Base-by-base conservation (phyloP, 2,113 vertebrate genomes). In the Xenus cinereus region DNA sequence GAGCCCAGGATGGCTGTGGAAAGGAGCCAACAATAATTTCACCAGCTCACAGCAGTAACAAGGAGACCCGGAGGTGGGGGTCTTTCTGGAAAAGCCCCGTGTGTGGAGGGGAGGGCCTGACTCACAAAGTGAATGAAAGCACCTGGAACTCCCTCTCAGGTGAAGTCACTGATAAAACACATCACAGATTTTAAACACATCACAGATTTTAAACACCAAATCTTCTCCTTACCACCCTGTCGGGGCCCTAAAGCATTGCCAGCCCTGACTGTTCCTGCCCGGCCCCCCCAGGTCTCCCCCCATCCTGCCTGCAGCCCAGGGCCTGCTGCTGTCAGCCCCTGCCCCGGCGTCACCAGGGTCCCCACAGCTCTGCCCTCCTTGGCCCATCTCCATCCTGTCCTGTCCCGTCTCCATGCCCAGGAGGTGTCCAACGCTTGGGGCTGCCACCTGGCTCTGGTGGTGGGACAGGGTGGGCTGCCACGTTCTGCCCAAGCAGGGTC, bases 401-500 rank as follows among this genome's bases (percentile, higher is more conserved):
- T 11, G 20, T 71, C 28, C 32, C 12, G 6, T 71, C 32, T 24
- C 23, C 20, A 20, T 22, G 8, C 10, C 60, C n/a, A 68, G 3
- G 22, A 63, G 35, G 4, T 35, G 27, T 4, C 20, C 0, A 5
- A 12, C 7, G 27, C n/a, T 14, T 41, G n/a, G 37, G 17, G 9
- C 12, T 89, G 17, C 14, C 45, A 69, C 10, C 3, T 27, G 20
- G 14, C 57, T 64, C 64, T 43, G 24, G 10, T 1, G 43, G 26
- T 56, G 73, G 23, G n/a, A 30, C 0, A 2, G 59, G 27, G 1
- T 46, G 51, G 20, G 66, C 45, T 79, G 24, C 73, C n/a, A 45
- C 43, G 17, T 2, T 1, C 33, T 62, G 41, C n/a, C 9, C 8
- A 4, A 30, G 17, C 1, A 1, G 28, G 23, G 16, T 2, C 17